These are phyloP conservation scores for Lasioglossum baleicum DNA, from an alignment of 1,140 invertebrate species.

Conservation along the genomic window DNA sequence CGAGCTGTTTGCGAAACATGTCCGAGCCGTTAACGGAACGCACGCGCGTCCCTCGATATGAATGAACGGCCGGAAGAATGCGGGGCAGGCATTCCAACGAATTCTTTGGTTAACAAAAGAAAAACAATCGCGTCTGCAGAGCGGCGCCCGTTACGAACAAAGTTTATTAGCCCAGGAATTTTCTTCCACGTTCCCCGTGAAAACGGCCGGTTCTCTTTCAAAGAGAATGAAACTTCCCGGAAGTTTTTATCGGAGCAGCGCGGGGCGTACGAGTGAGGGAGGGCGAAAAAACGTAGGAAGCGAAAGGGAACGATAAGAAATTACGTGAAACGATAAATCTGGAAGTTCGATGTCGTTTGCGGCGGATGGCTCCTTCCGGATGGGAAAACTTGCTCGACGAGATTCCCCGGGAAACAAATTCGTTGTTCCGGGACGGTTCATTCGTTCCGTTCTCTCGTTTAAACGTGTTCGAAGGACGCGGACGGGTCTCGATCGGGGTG, in stretches of 20 bases:
- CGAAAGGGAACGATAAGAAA: conserved; percentile 4
- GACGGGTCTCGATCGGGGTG: not conserved
- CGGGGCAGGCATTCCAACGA: not conserved
- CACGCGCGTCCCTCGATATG: no score
- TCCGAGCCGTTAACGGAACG: not conserved
- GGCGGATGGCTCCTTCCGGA: no score
- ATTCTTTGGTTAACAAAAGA: not conserved
- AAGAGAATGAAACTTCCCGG: not conserved
- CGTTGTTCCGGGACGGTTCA: not conserved
- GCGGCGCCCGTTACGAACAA: no score
- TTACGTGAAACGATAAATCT: conserved; percentile 30
- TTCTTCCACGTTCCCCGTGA: not conserved
- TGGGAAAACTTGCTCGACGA: not conserved
- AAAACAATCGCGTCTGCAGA: not conserved
- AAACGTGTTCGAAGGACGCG: not conserved
- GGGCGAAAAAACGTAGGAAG: no score
- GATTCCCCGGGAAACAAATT: conserved; percentile 27
- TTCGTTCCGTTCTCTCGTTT: not conserved
- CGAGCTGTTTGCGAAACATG: not conserved
- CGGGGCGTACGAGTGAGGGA: no score
- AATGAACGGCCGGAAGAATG: not conserved
- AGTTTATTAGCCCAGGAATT: not conserved
- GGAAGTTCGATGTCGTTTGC: conserved; percentile 7
- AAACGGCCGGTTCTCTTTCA: not conserved
- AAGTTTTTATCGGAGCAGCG: not conserved